Evolutionary conservation across 2,113 vertebrate species (phyloP).

Genomic region (Uropsilus gracilis): DNA sequence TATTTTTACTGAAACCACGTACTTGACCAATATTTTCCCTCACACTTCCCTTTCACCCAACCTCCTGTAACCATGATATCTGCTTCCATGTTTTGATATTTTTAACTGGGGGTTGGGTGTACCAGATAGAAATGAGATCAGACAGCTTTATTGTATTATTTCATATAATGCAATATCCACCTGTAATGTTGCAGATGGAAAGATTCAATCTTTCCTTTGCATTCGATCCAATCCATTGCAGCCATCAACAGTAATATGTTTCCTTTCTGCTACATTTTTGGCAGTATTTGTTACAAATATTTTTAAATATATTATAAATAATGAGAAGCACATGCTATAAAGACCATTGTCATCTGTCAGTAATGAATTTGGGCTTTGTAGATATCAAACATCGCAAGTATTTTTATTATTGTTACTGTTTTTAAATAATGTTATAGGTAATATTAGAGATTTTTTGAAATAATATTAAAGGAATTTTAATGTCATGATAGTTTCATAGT

Average conservation of each 20-base stretch:
- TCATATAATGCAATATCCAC: neutral
- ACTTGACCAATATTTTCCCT: neutral
- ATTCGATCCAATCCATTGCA: neutral
- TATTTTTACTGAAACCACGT: neutral
- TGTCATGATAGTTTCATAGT: neutral
- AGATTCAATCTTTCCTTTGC: neutral
- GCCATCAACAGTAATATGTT: neutral
- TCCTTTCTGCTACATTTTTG: neutral
- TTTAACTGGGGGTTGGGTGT: too few species aligned
- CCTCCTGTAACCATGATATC: neutral
- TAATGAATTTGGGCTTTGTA: constrained; percentile 55
- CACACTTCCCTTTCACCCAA: neutral
- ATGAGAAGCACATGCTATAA: neutral
- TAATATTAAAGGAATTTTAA: neutral
- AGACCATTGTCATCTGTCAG: constrained; percentile 39
- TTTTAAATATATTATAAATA: constrained; percentile 63
- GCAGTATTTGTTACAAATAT: constrained; percentile 39
- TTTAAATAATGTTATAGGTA: too few species aligned
- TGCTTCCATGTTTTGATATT: neutral
- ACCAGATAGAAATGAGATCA: neutral
- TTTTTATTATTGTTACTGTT: too few species aligned
- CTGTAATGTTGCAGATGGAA: neutral
- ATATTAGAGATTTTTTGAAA: too few species aligned
- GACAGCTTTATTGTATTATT: neutral
- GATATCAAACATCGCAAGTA: constrained; percentile 7